Evolutionary conservation across 2,888 invertebrate genomes (phyloP).

Genomic region (Emmelina monodactyla): DNA sequence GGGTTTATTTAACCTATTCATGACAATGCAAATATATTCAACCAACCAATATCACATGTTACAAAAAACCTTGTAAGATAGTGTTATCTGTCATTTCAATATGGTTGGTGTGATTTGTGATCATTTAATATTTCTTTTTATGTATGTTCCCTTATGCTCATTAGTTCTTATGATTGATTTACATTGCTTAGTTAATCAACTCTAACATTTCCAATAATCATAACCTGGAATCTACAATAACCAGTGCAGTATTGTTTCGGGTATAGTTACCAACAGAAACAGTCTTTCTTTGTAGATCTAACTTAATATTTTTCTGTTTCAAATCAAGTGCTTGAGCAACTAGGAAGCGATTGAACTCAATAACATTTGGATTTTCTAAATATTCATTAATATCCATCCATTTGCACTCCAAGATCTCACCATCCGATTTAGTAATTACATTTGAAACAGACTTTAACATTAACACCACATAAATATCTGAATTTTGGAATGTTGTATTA

Average conservation of each 20-base stretch:
- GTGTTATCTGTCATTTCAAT: too few relatives aligned
- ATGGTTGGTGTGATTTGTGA: too few relatives aligned
- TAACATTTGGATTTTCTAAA: constrained; percentile 73
- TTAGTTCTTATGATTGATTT: too few relatives aligned
- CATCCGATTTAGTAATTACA: constrained; percentile 72
- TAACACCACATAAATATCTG: constrained; percentile 86
- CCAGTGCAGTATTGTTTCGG: constrained; percentile 40
- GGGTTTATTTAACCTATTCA: too few relatives aligned
- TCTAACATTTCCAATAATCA: too few relatives aligned
- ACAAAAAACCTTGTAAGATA: too few relatives aligned
- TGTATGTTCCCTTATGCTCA: too few relatives aligned
- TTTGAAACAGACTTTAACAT: constrained; percentile 71
- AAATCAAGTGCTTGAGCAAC: constrained; percentile 73
- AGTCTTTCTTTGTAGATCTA: constrained; percentile 61
- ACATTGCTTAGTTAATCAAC: too few relatives aligned
- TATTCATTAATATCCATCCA: constrained; percentile 87
- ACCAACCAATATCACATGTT: too few relatives aligned
- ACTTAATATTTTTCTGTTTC: constrained; percentile 65
- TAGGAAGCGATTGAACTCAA: constrained; percentile 74
- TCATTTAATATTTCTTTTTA: too few relatives aligned
- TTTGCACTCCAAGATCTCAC: constrained; percentile 78
- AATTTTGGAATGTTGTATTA: constrained; percentile 78
- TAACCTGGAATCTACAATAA: constrained; percentile 41
- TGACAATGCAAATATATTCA: too few relatives aligned
- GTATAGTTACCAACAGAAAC: constrained; percentile 29